Percentiles rank a stretch among this genome's conserved stretches.
Conservation (phyloP, 2,797 vertebrate species). For the Thalassophryne amazonica region DNA sequence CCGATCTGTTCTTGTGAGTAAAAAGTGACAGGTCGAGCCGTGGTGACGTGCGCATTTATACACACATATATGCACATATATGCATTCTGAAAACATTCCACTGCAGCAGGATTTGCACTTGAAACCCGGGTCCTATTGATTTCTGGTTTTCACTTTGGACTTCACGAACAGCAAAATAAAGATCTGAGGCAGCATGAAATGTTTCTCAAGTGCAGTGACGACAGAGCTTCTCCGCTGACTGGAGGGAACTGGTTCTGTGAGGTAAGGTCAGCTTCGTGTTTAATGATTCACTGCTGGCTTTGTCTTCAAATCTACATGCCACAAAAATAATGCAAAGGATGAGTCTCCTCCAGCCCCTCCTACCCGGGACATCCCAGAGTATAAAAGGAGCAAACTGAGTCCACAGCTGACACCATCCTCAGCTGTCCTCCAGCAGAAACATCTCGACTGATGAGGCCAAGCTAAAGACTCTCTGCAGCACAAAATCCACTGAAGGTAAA, state of each 20-base stretch:
- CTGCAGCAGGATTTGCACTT: no score
- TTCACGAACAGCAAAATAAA: no score
- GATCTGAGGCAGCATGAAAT: no score
- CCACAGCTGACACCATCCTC: constrained; percentile 16
- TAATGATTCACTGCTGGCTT: constrained; percentile 54
- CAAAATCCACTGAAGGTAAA: constrained; percentile 43
- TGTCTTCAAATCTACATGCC: constrained; percentile 23
- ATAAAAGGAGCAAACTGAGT: constrained; percentile 53
- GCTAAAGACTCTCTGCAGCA: constrained; percentile 18
- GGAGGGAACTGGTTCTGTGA: constrained; percentile 23
- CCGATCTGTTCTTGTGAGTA: no score
- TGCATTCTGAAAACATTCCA: no score
- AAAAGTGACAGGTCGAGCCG: no score
- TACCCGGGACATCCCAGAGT: constrained; percentile 35
- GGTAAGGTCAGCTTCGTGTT: constrained; percentile 17
- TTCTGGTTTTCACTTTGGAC: no score
- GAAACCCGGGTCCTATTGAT: no score
- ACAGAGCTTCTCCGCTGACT: no score
- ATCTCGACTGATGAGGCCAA: constrained; percentile 39
- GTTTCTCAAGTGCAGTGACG: no score
- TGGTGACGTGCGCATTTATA: no score
- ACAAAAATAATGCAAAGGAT: constrained; percentile 17
- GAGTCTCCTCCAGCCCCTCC: background rate
- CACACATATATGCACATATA: no score
- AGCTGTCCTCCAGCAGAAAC: constrained; percentile 4